Evolutionary conservation across 2,888 invertebrate genomes (phyloP), one percentile per base, ranked within the genome.

Genomic region (Volucella inanis): DNA sequence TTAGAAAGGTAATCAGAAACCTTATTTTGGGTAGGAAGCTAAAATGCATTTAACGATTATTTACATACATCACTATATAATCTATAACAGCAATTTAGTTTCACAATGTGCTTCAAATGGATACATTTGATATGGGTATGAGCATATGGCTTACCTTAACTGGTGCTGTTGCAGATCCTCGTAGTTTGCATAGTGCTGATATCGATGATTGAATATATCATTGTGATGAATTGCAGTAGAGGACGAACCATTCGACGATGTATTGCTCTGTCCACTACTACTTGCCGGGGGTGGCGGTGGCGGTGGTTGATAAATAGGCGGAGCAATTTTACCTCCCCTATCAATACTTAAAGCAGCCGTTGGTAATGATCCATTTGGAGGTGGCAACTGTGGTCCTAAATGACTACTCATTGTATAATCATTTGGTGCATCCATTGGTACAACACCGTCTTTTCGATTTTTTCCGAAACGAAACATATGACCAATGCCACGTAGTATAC

Each of bases 101-200:
- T 18, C 1, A 15, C 8, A 78, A 64, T 79, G 65, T 79, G 79
- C 75, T 59, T 64, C 55, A 57, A 81, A 81, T 55, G 68, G 22
- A 1, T 22, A 50, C 6, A 9, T n/a, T 2, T 45, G 31, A 31
- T 31, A 6, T 55, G 12, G 10, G 6, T 10, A 14, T 76, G 64
- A 75, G 62, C 68, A 71, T 52, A 39, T 10, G 62, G 76, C 94
- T 94, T 93, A 96, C 96, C 96, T 96, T 89, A 96, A 93, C 91
- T 96, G 96, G 89, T 95, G 96, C 92, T 96, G 95, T 91, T 96
- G 96, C 89, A 97, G 94, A 92, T 97, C 97, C 90, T 96, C 96
- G 89, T 96, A 96, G 92, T 97, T 97, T 87, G 96, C 96, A 91
- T 97, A 97, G 90, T 97, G 96, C 85, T 92, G 92, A 89, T 92